Base-by-base conservation (phyloP, 2,888 invertebrate genomes). In the Agapostemon virescens region DNA sequence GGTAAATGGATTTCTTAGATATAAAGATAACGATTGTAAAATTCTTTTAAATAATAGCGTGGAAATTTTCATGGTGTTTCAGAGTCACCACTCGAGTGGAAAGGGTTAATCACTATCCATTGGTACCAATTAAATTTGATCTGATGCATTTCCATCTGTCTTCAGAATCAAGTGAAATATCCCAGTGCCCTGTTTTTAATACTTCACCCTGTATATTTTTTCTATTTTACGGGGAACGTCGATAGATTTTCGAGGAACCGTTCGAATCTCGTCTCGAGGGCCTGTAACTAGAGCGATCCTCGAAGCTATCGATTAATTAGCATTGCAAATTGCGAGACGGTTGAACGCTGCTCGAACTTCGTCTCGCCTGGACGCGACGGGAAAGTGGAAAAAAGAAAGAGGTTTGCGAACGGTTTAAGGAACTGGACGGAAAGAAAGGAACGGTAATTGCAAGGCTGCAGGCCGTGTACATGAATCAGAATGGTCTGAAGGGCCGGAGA, bases 381-480 rank as follows among this genome's bases (percentile, higher is more conserved):
- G 30, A 17, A 15, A 26, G 15, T 26, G 23, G 23, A 7, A 30
- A 40, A 40, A 63, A n/a, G n/a, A 23, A 52, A 9, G 36, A 11
- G 36, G 63, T 36, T 63, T 20, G 61, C 55, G n/a, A 33, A 33
- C 33, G 61, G 36, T 33, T 63, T 33, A 63, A 63, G 63, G 13
- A 63, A 36, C 36, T 13, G 63, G n/a, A 63, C 2, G 11, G 64
- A 26, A 13, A 38, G 26, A 33, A 49, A 36, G 30, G 20, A 13
- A 40, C n/a, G 74, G 74, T 74, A 82, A 82, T 82, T 82, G 77
- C 69, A n/a, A 64, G 30, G 13, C 20, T 23, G 70, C 63, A n/a
- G 45, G 26, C 45, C 5, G 40, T 20, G 42, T 63, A 63, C 36
- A 63, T 13, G 63, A 77, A 66, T 74, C 61, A 66, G 61, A 23